Base-by-base conservation (phyloP, 2,888 invertebrate species). In the Ramazzottius varieornatus region DNA sequence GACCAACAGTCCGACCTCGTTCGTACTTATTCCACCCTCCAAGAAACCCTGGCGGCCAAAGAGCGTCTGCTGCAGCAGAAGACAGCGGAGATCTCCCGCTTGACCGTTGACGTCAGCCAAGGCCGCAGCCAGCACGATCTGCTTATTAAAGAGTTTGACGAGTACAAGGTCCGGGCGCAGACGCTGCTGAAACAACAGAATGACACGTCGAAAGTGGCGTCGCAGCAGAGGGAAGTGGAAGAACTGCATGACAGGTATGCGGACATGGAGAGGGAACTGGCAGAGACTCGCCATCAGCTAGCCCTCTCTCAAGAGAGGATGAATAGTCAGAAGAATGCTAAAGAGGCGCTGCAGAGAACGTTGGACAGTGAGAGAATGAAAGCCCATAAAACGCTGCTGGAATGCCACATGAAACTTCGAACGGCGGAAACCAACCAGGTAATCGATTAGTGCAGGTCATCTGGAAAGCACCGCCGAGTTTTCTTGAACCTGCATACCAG, bases 101-200 rank as follows among this genome's bases (percentile, higher is more conserved):
- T 54, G 29, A 54, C 54, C 4, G 54, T 54, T 54, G 54, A 54
- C 24, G 4, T 54, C 16, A 8, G 16, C 8, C 54, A 54, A 16
- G 29, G 4, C 20, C 20, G 29, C 20, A 54, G n/a, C 29, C 54
- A 54, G 29, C 54, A 54, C 24, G 54, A 54, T 16, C 54, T 16
- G 4, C 4, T 54, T 4, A 8, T 54, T 8, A 13, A 29, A 29
- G 54, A 54, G 4, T 54, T 54, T 29, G 54, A 54, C 16, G 54
- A 54, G 20, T 54, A 54, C 29, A 54, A 54, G 29, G 54, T 54
- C 16, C 54, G 54, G 24, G 54, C 54, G 54, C 54, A 54, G 54
- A 24, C 54, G 54, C 54, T 54, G 4, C 54, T 54, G 4, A 13
- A 29, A 29, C 54, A 54, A 29, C 13, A 54, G 54, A 29, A 54